Evolutionary conservation across 2,888 invertebrate genomes (phyloP).

Genomic region (Acronicta psi): DNA sequence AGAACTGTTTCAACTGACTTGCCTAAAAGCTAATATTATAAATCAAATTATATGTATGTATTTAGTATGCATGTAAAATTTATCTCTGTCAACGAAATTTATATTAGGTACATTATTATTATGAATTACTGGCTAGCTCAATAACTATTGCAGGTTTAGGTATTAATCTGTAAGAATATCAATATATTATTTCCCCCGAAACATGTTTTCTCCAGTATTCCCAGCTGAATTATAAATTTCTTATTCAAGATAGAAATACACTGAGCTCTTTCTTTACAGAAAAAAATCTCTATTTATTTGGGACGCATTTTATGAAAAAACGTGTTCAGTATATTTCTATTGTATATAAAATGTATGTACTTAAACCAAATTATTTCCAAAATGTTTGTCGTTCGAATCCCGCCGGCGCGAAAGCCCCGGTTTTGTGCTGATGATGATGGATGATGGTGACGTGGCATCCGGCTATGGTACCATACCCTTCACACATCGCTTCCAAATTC

Average conservation of each 20-base stretch:
- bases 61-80: too few species aligned
- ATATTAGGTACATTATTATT: too few species aligned
- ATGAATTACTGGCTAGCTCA: conserved; percentile 26
- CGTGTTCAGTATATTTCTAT: conserved; percentile 37
- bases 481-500: conserved; percentile 55
- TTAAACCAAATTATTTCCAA: conserved; percentile 23
- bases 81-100: too few species aligned
- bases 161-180: too few species aligned
- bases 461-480: conserved; percentile 19
- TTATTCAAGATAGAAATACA: conserved; percentile 32
- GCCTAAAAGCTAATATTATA: too few species aligned
- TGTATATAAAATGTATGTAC: conserved; percentile 11
- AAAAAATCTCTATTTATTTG: background rate
- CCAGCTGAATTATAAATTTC: conserved; percentile 12
- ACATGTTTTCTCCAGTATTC: background rate
- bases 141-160: background rate
- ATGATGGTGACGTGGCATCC: conserved; percentile 6
- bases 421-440: conserved; percentile 6
- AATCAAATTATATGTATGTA: too few species aligned
- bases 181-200: too few species aligned
- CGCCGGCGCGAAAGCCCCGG: conserved; percentile 24
- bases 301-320: background rate
- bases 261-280: background rate
- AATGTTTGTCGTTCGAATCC: conserved; percentile 6
- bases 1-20: too few species aligned